Base-by-base conservation (phyloP, 2,113 vertebrate species). In the Helogale parvula region DNA sequence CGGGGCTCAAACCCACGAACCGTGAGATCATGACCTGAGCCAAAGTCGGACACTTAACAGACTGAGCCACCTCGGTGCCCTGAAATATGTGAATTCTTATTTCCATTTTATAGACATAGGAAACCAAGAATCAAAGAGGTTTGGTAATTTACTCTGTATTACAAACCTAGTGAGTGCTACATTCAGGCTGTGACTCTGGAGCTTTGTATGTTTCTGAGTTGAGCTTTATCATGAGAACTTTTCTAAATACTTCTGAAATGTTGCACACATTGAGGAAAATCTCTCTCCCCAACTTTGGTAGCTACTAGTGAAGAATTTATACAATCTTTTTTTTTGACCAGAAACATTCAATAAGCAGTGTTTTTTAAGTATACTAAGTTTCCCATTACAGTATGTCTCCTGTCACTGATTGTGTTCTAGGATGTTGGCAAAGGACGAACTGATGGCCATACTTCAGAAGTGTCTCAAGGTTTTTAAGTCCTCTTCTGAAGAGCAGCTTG, bases 381-480 rank as follows among this genome's bases (percentile, higher is more conserved):
- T 97, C 60, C 60, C n/a, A 0, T 2, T 96, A 94, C 77, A 68
- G 96, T 95, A 90, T 35, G 94, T 93, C 47, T 93, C 41, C 74
- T 98, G 65, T 97, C 93, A 97, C 81, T 95, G 88, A 95, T 96
- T 98, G 72, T 98, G 29, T 98, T 81, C 93, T 93, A 99, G 99
- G 98, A 99, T 99, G 99, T 97, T 99, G 98, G 99, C 99, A 90
- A 99, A 99, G 97, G 99, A 99, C 68, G 99, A 99, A 97, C 98
- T 99, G 95, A 97, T 99, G 89, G 89, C 93, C 86, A 98, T 98
- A 94, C 99, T 99, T 57, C 98, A 99, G 93, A 99, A 98, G 47
- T 99, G 99, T 98, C 95, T 97, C 35, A 99, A 98, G 47, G 98
- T 99, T 95, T 98, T 99, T 96, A 98, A 98, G 97, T 98, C 98